phyloP scores from a whole-genome alignment of 2,113 vertebrate species.

The Anolis carolinensis region DNA sequence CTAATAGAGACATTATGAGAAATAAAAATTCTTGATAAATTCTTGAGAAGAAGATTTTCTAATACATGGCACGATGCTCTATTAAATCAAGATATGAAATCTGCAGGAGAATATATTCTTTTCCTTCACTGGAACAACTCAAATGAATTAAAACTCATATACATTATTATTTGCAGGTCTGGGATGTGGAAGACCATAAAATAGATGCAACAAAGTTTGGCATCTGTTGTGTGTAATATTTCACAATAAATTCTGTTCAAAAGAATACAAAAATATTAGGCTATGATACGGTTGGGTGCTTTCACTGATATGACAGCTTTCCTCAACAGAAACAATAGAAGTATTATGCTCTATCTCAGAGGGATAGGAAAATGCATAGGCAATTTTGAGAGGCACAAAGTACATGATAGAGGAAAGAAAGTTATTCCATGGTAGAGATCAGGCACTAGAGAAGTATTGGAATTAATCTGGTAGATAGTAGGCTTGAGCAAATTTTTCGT shows the following conservation, averaged over 20 bases:
- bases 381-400: not conserved
- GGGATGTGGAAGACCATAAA: not conserved
- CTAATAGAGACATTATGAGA: slow-evolving; percentile 18
- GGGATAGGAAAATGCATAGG: not conserved
- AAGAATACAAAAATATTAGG: not conserved
- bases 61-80: not conserved
- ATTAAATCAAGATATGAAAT: slow-evolving; percentile 27
- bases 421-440: not conserved
- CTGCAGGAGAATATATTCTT: not conserved
- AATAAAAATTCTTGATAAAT: slow-evolving; percentile 27
- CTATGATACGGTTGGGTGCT: not conserved
- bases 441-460: not conserved
- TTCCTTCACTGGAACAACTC: not conserved
- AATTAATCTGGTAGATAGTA: not conserved
- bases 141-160: not conserved
- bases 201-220: not conserved
- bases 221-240: not conserved
- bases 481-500: no score
- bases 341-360: not conserved
- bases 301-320: not conserved
- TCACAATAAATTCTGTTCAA: not conserved
- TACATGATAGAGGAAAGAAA: not conserved
- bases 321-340: not conserved
- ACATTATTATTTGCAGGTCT: slow-evolving; percentile 1
- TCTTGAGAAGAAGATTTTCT: slow-evolving; percentile 5